phyloP scores from a whole-genome alignment of 1,140 invertebrate genomes.

The Berghia stephanieae region DNA sequence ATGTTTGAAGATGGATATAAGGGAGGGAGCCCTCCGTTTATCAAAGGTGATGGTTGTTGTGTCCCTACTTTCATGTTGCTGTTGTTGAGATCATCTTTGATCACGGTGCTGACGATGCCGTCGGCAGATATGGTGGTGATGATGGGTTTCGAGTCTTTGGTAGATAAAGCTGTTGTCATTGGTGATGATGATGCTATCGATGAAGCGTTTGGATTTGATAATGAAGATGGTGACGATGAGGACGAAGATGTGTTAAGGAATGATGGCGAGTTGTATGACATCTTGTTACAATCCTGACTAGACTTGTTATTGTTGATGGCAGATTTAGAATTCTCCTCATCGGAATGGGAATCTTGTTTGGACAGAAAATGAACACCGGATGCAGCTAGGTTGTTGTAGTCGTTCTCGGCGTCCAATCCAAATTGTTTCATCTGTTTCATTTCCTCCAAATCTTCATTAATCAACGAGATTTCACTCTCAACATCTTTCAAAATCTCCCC shows the following conservation, averaged over 20 bases:
- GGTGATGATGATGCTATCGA: slow-evolving; percentile 27
- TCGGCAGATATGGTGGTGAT: not conserved
- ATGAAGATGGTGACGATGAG: not conserved
- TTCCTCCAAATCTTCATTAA: slow-evolving; percentile 22
- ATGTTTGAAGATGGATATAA: slow-evolving; percentile 39
- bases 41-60: slow-evolving; percentile 5
- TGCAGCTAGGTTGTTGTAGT: slow-evolving; percentile 13
- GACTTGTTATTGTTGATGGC: not conserved
- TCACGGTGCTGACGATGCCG: no score
- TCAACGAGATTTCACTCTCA: slow-evolving; percentile 11
- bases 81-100: no score
- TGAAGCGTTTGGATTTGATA: slow-evolving; percentile 20
- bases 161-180: no score
- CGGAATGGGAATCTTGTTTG: not conserved
- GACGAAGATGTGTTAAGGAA: slow-evolving; percentile 9
- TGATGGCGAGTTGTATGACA: not conserved
- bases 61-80: no score
- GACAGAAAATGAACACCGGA: slow-evolving; percentile 13
- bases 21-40: slow-evolving; percentile 28
- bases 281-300: not conserved
- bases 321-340: no score
- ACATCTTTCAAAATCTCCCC: slow-evolving; percentile 25
- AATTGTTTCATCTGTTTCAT: slow-evolving; percentile 27
- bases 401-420: slow-evolving; percentile 5
- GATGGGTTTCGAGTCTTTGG: not conserved